Base-by-base conservation (phyloP, 2,113 vertebrate genomes). In the Gobius niger region DNA sequence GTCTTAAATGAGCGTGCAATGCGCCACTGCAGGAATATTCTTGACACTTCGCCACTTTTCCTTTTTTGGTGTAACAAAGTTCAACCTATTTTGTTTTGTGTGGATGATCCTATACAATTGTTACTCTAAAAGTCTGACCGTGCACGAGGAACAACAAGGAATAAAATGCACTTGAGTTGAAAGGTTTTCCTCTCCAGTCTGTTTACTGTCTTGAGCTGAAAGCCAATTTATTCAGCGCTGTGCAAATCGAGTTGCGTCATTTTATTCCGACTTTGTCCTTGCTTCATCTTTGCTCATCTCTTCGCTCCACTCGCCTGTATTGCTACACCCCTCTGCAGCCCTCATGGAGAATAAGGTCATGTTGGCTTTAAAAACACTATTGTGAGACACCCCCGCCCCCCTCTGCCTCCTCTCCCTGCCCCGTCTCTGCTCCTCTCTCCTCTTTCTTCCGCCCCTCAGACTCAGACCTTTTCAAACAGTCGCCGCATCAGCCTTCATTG, bases 271-370 rank as follows among this genome's bases (percentile, higher is more conserved):
- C 19, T 54, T 54, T 46, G 42, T 9, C 14, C 51, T 52, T 24
- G 9, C 18, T 54, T 11, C 18, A 44, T 57, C 63, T 24, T 24
- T 3, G 8, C 5, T n/a, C n/a, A 56, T 49, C 42, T 40, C 11
- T 19, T 15, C 52, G 46, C 44, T 56, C 54, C 65, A 9, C 2
- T 3, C 40, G 44, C 24, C 61, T 51, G 3, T 54, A 41, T 63
- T 47, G 2, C 7, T 47, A 53, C 65, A 6, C n/a, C 65, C 40
- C 72, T 67, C 7, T 50, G 40, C 60, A 74, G 47, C 65, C 65
- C 63, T 75, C 2, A 73, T 54, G 7, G n/a, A 76, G 79, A 87
- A 78, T 53, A 86, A 75, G 71, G 71, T 75, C 71, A 73, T 67
- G 75, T 71, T 34, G 47, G 65, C 63, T 77, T 86, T 77, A 65